phyloP scores from a whole-genome alignment of 2,888 invertebrate species.

The Noctua pronuba region DNA sequence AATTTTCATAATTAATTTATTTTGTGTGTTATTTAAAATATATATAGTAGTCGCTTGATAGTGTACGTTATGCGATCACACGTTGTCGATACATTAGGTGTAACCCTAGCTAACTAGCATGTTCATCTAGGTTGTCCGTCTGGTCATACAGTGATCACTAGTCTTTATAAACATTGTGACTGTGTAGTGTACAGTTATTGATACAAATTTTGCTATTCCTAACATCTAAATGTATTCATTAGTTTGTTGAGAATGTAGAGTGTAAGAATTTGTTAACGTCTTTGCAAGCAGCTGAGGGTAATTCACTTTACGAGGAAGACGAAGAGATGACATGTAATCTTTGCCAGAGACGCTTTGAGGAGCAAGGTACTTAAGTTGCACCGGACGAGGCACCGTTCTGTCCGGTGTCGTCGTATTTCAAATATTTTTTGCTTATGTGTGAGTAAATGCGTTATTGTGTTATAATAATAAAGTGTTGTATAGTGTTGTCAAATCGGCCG shows the following conservation, averaged over 20 bases:
- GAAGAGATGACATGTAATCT: slow-evolving; percentile 93
- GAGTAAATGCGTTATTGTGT: slow-evolving; percentile 90
- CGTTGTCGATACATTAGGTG: slow-evolving; percentile 58
- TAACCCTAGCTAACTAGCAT: slow-evolving; percentile 66
- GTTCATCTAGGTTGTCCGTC: slow-evolving; percentile 69
- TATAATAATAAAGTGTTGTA: slow-evolving; percentile 77
- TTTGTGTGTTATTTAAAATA: slow-evolving; percentile 70
- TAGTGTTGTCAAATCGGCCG: slow-evolving; percentile 71
- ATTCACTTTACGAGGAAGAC: slow-evolving; percentile 91
- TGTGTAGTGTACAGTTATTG: slow-evolving; percentile 64
- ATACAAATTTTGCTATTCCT: slow-evolving; percentile 62
- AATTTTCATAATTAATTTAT: slow-evolving; percentile 76
- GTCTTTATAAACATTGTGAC: slow-evolving; percentile 50
- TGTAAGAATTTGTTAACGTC: slow-evolving; percentile 90
- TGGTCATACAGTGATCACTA: slow-evolving; percentile 56
- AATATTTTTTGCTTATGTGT: slow-evolving; percentile 89
- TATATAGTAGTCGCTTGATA: slow-evolving; percentile 76
- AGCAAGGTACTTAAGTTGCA: slow-evolving; percentile 92
- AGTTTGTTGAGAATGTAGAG: slow-evolving; percentile 77
- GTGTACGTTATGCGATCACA: slow-evolving; percentile 71
- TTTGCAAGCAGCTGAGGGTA: slow-evolving; percentile 92
- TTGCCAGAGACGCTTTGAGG: slow-evolving; percentile 94
- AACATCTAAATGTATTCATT: slow-evolving; percentile 66
- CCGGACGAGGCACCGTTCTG: slow-evolving; percentile 81
- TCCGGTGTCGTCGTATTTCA: slow-evolving; percentile 86